phyloP scores from a whole-genome alignment of 2,113 vertebrate species.

The Alectura lathami region DNA sequence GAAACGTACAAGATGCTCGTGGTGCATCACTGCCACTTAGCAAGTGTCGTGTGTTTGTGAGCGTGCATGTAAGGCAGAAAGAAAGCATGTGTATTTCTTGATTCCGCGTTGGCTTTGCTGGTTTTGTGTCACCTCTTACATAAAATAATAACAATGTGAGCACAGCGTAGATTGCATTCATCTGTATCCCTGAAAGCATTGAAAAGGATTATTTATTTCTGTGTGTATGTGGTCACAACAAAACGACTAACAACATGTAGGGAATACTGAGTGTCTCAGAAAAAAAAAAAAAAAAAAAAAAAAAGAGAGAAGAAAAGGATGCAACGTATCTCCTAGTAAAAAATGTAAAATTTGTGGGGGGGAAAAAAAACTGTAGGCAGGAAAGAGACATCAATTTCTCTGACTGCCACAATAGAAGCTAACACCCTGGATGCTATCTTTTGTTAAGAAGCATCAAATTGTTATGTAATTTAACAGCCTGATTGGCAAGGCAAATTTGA shows the following conservation, averaged over 20 bases:
- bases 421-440: not conserved
- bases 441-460: conserved; percentile 50
- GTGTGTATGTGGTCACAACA: not conserved
- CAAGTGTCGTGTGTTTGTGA: conserved; percentile 16
- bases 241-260: not conserved
- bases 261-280: not conserved
- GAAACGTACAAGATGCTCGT: not conserved
- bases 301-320: rapidly evolving
- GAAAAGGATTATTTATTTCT: conserved; percentile 20
- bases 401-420: not conserved
- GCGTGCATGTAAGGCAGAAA: not conserved
- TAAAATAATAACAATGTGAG: conserved; percentile 42
- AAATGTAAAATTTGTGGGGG: conserved; percentile 17
- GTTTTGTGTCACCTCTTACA: conserved; percentile 38
- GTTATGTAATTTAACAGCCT: conserved; percentile 49
- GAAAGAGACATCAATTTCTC: conserved; percentile 24
- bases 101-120: not conserved
- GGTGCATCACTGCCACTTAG: not conserved
- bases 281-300: not conserved
- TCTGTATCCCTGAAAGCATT: not conserved
- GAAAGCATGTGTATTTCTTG: not conserved
- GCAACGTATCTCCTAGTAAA: not conserved
- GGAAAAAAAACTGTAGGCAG: not conserved
- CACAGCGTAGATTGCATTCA: conserved; percentile 7
- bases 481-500: conserved; percentile 44